Base-by-base conservation (phyloP, 92 coral and sea anemone genomes). In the Zoanthus sociatus region DNA sequence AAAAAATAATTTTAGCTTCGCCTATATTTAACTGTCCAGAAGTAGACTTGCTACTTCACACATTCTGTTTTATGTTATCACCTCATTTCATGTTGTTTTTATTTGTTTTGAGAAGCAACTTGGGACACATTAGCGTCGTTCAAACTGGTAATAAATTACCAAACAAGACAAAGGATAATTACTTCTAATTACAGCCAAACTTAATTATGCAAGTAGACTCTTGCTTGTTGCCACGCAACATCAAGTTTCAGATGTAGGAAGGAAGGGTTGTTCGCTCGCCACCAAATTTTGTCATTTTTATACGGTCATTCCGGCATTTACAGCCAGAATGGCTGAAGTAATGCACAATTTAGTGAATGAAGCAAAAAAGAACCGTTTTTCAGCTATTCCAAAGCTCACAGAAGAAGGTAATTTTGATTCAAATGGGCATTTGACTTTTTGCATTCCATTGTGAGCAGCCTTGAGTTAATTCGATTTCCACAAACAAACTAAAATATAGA, bases 241-340 rank as follows among this genome's bases (percentile, higher is more conserved):
- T 21, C 63, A 46, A 47, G 73, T 81, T 63, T 67, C 85, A 47
- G 56, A 66, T 81, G 85, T 46, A 48, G 61, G 81, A 64, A 79
- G 73, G 58, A 79, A 69, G 75, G 70, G 70, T 50, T 63, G 26
- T 9, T 81, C 63, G 76, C 46, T 37, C 74, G 15, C 58, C 60
- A 21, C 75, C 13, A 66, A 66, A 32, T 61, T 21, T 81, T 81
- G 42, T 42, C 15, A 9, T 64, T 50, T 46, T 64, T 14, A 15
- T 45, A 46, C 74, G 13, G 21, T n/a, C 44, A n/a, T 42, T 68
- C 66, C 44, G 6, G 61, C 61, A 66, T 64, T 63, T 81, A 51
- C 92, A 50, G 94, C 94, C 98, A 87, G 76, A 60, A 96, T 96
- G 99, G 91, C 95, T 73, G 99, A 96, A 83, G 95, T 95, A 48